A percentile compares a stretch with the other conserved stretches of the same genome.
Conservation (phyloP, 1,140 invertebrate genomes). For the Brachionus angularis region DNA sequence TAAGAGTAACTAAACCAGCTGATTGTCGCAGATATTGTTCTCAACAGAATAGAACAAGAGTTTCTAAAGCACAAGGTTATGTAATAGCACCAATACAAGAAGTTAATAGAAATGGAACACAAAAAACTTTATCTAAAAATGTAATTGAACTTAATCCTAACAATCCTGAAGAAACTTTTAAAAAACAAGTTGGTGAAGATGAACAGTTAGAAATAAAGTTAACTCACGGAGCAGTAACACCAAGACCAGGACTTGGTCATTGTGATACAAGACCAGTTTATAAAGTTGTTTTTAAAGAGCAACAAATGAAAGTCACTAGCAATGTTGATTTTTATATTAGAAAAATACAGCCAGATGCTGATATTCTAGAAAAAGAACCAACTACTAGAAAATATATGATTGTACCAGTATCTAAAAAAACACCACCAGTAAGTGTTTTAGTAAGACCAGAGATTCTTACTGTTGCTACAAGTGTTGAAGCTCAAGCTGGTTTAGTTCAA, state of each 20-base stretch:
- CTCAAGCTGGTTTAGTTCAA: not conserved
- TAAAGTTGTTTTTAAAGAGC: slow-evolving; percentile 15
- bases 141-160: not conserved
- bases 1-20: slow-evolving; percentile 23
- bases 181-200: not conserved
- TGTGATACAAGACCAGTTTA: slow-evolving; percentile 29
- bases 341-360: not conserved
- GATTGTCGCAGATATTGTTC: no score
- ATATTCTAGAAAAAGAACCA: slow-evolving; percentile 4
- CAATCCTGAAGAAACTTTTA: slow-evolving; percentile 3
- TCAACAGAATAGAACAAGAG: no score
- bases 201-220: slow-evolving; percentile 12
- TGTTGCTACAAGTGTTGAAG: not conserved
- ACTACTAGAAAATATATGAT: slow-evolving; percentile 17
- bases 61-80: not conserved
- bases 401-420: not conserved
- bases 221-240: no score
- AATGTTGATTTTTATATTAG: slow-evolving; percentile 23
- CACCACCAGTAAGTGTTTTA: slow-evolving; percentile 4
- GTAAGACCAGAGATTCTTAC: slow-evolving; percentile 17
- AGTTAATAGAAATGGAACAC: not conserved
- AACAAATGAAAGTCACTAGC: slow-evolving; percentile 30
- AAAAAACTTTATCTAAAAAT: not conserved
- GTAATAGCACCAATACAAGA: slow-evolving; percentile 4
- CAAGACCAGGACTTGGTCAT: slow-evolving; percentile 22